These are phyloP conservation scores for Chironomus tentans DNA, from an alignment of 2,888 invertebrate species.

Conservation along the genomic window DNA sequence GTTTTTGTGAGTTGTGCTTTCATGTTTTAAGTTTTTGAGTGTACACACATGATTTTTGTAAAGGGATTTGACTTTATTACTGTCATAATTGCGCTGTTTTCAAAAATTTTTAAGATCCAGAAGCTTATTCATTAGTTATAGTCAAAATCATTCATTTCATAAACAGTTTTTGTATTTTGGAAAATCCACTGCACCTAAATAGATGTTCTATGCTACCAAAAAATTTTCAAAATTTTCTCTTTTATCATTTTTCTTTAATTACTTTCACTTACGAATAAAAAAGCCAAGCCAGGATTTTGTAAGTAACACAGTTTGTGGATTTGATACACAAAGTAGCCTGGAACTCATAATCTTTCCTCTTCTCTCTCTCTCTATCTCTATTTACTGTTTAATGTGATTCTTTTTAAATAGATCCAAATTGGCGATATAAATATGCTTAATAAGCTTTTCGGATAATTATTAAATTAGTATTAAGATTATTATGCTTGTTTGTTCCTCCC, in stretches of 20 bases:
- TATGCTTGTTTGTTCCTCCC: not conserved
- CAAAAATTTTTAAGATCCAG: not conserved
- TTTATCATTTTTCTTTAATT: not conserved
- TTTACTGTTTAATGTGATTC: not conserved
- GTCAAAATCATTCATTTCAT: not conserved
- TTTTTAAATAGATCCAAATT: not conserved
- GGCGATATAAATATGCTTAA: not conserved
- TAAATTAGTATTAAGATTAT: not conserved
- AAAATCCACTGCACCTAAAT: too few species aligned
- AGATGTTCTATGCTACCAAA: too few species aligned
- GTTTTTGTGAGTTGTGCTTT: not conserved
- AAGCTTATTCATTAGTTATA: not conserved
- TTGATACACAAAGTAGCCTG: not conserved
- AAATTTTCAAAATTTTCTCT: not conserved
- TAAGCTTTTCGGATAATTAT: not conserved
- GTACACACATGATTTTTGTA: not conserved
- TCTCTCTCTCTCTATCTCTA: not conserved
- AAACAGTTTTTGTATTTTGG: too few species aligned
- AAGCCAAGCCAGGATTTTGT: constrained; percentile 24
- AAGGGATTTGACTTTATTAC: too few species aligned
- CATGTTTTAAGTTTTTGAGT: not conserved
- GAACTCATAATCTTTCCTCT: not conserved
- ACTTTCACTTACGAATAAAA: not conserved
- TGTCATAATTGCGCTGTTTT: not conserved
- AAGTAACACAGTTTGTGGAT: constrained; percentile 7